A percentile compares a stretch with the other conserved stretches of the same genome.
These are phyloP conservation scores for Strigamia maritima DNA, from an alignment of 2,888 invertebrate genomes.

Conservation along the genomic window DNA sequence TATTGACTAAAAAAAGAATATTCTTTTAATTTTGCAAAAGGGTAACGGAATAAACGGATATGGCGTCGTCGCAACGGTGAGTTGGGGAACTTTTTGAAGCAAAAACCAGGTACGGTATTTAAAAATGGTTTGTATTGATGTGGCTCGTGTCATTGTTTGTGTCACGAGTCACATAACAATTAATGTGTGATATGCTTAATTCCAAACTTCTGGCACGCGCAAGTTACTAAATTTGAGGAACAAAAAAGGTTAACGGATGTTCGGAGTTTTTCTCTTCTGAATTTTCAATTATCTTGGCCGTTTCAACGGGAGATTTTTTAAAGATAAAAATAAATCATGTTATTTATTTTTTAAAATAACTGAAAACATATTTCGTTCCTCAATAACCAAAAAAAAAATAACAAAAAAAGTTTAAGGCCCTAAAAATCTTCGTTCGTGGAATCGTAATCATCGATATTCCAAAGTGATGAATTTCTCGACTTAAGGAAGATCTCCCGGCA, in stretches of 20 bases:
- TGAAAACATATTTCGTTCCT: not conserved
- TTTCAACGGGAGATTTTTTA: not conserved
- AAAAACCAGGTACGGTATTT: not conserved
- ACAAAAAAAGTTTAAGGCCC: not conserved
- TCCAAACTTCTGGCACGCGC: not conserved
- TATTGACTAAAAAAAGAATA: not conserved
- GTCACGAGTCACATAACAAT: not conserved
- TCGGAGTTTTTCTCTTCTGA: not conserved
- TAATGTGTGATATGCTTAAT: not conserved
- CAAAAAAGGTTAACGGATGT: not conserved
- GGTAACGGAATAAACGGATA: no score
- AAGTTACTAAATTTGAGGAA: not conserved
- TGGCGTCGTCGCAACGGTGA: not conserved
- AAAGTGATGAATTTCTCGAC: not conserved
- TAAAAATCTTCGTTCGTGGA: not conserved
- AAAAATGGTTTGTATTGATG: not conserved
- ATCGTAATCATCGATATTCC: not conserved
- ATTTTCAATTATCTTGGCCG: not conserved
- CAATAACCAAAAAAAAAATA: not conserved
- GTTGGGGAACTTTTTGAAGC: not conserved
- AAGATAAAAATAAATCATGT: not conserved
- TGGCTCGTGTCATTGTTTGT: not conserved
- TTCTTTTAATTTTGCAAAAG: not conserved
- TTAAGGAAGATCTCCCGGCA: slow-evolving; percentile 30
- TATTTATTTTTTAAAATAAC: not conserved